Conservation (phyloP, 2,888 invertebrate species). For the Hemithea aestivaria region DNA sequence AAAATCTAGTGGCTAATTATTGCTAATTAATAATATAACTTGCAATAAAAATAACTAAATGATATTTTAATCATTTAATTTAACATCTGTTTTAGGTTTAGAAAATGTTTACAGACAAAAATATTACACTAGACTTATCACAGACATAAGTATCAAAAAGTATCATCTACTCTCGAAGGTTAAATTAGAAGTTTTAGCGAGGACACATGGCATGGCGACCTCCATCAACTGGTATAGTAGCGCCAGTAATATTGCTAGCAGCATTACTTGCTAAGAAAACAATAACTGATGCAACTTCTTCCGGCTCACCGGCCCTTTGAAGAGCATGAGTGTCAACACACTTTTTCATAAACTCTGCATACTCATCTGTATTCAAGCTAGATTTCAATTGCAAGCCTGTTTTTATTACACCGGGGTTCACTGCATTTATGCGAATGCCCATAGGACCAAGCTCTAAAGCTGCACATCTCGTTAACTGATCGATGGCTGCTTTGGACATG, state of each 20-base stretch:
- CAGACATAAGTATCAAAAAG: no score
- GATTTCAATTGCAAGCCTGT: slow-evolving; percentile 91
- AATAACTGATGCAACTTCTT: slow-evolving; percentile 93
- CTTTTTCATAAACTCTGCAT: slow-evolving; percentile 88
- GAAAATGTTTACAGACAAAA: no score
- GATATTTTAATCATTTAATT: no score
- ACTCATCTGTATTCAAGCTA: slow-evolving; percentile 88
- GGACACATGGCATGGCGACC: slow-evolving; percentile 94
- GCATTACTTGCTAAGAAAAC: slow-evolving; percentile 92
- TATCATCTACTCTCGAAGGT: no score
- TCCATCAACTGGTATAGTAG: slow-evolving; percentile 90
- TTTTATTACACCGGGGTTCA: slow-evolving; percentile 95
- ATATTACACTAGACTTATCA: no score
- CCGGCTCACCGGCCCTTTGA: slow-evolving; percentile 88
- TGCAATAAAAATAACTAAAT: no score
- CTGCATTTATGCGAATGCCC: slow-evolving; percentile 91
- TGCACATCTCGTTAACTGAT: slow-evolving; percentile 94
- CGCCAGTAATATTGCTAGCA: slow-evolving; percentile 92
- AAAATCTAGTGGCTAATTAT: no score
- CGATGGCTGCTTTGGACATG: slow-evolving; percentile 95
- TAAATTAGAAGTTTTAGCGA: no score
- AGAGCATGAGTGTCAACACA: slow-evolving; percentile 92
- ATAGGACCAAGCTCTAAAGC: slow-evolving; percentile 90
- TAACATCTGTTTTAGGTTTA: no score
- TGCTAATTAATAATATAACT: no score